phyloP scores from a whole-genome alignment of 2,888 invertebrate genomes.

The Brachypalpus laphriformis region DNA sequence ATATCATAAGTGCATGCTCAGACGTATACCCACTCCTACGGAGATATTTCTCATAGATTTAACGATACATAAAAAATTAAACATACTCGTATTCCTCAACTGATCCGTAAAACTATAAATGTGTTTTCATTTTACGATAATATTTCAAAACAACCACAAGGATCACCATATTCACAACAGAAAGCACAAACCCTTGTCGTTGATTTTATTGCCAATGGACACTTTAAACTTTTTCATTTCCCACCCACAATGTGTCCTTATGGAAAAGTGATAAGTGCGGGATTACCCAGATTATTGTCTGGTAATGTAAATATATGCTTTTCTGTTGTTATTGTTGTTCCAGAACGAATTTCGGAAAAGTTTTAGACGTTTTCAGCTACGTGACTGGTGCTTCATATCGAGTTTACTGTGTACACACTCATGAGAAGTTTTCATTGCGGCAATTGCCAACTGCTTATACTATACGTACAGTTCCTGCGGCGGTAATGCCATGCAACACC shows the following conservation, averaged over 20 bases:
- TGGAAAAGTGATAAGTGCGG: constrained; percentile 6
- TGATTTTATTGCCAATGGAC: constrained; percentile 7
- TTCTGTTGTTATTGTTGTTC: neutral
- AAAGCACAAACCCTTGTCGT: neutral
- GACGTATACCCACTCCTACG: neutral
- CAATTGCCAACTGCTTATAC: neutral
- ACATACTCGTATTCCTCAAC: neutral
- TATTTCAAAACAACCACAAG: neutral
- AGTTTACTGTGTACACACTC: neutral
- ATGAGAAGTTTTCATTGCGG: neutral
- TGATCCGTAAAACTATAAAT: constrained; percentile 1
- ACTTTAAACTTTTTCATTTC: constrained; percentile 2
- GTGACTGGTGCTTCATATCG: neutral
- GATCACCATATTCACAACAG: neutral
- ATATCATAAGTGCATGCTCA: neutral
- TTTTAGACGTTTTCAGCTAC: neutral
- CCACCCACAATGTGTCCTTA: neutral
- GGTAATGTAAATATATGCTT: neutral
- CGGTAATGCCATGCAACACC: neutral
- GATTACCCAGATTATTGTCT: neutral
- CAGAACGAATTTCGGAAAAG: neutral
- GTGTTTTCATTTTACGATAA: neutral
- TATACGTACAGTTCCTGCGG: neutral
- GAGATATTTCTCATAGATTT: neutral
- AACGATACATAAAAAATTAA: neutral